Evolutionary conservation across 92 coral and sea anemone genomes (phyloP), one percentile per base, ranked within the genome.

Genomic region (Palythoa grandis): DNA sequence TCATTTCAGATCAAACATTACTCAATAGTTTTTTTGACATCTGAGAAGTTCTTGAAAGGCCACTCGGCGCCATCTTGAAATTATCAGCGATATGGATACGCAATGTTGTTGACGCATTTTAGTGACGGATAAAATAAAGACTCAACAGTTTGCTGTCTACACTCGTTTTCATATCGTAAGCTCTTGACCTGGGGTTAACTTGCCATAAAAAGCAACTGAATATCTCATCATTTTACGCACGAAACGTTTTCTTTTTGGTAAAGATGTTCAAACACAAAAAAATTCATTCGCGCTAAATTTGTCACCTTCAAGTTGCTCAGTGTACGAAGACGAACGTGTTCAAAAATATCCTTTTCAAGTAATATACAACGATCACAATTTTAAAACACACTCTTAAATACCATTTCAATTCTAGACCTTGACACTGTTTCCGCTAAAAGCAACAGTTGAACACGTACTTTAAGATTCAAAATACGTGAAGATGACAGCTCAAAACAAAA

Each of bases 51-150:
- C 75, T 68, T 24, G 85, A 80, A 68, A 66, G 74, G 71, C 66
- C 83, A 60, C 83, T 78, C 83, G 71, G 83, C 60, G 85, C 74
- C 85, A 66, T 80, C 85, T 80, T 80, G 56, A 80, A 78, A 43
- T 65, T 63, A 66, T 80, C 74, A 66, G 37, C 40, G 85, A 47
- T 67, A 63, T 23, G 39, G 85, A 80, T 80, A 80, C 72, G 53
- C 60, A 22, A 80, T 20, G 85, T 25, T 80, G 85, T 80, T 80
- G 74, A 80, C 85, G 48, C 72, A 60, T 37, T 67, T 43, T 80
- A 80, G 74, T 68, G 74, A 80, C 74, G 74, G 85, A 65, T 80
- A 80, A 79, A 80, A 47, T 80, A 52, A 80, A 80, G 58, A 43
- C 23, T 80, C 74, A 67, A 80, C 85, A 67, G 61, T 48, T 20